Conservation (phyloP, 2,888 invertebrate species). For the Ligdia adustata region DNA sequence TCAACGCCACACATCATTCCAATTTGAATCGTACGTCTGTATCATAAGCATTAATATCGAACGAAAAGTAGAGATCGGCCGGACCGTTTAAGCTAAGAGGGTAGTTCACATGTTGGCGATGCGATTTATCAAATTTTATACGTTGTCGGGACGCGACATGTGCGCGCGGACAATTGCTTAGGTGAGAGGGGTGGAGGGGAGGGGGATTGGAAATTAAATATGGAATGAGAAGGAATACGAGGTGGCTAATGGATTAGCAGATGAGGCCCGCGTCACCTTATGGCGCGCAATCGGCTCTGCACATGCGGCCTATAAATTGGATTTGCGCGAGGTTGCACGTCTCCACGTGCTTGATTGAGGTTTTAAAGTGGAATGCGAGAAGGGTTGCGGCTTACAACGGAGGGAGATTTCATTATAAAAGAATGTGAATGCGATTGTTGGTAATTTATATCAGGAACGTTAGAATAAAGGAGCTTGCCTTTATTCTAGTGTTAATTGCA, state of each 20-base stretch:
- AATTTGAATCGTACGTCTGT: conserved; percentile 36
- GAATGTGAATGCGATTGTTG: neutral
- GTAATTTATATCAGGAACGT: too few species aligned
- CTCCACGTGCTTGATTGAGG: conserved; percentile 31
- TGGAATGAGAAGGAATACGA: conserved; percentile 67
- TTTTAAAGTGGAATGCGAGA: conserved; percentile 23
- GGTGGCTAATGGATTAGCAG: conserved; percentile 80
- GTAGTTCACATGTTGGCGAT: conserved; percentile 82
- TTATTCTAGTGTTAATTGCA: too few species aligned
- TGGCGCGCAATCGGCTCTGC: conserved; percentile 68
- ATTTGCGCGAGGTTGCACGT: conserved; percentile 44
- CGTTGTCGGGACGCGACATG: conserved; percentile 75
- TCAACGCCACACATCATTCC: conserved; percentile 35
- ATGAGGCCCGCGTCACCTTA: conserved; percentile 67
- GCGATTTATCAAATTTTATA: conserved; percentile 83
- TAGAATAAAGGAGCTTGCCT: too few species aligned
- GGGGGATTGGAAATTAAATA: conserved; percentile 69
- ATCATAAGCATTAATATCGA: conserved; percentile 41
- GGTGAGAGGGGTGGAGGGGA: conserved; percentile 46
- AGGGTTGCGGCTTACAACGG: conserved; percentile 22
- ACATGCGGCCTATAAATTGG: conserved; percentile 67
- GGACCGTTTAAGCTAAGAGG: conserved; percentile 79
- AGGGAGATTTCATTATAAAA: neutral
- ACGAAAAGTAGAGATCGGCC: conserved; percentile 25
- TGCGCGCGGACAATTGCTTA: conserved; percentile 76